Conservation (phyloP, 2,113 vertebrate genomes). For the Anarhynchus alexandrinus region DNA sequence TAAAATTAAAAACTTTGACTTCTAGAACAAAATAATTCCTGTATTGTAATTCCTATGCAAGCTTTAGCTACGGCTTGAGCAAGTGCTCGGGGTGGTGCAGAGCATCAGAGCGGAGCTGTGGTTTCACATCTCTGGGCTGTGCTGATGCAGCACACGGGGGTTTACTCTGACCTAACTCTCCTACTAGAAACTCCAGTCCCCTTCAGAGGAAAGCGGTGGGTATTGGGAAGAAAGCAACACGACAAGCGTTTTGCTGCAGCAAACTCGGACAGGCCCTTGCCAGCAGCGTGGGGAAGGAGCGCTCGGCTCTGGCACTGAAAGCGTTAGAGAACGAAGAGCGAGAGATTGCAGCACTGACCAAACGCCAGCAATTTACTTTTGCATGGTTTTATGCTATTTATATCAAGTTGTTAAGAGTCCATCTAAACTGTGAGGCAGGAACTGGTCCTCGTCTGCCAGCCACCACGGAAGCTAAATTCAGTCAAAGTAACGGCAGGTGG, state of each 20-base stretch:
- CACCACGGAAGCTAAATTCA: fast-evolving
- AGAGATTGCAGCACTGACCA: not conserved
- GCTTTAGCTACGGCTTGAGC: fast-evolving
- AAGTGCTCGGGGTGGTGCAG: fast-evolving
- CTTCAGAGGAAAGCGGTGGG: fast-evolving
- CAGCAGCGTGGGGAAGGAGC: fast-evolving
- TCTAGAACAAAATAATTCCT: not conserved
- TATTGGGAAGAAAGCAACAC: not conserved
- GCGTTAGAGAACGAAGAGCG: not conserved
- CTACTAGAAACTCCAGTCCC: not conserved
- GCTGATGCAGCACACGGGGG: fast-evolving
- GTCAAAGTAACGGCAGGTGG: fast-evolving
- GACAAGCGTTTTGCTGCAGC: fast-evolving
- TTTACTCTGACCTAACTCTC: too few species aligned
- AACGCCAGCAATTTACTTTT: not conserved
- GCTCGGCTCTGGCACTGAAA: fast-evolving
- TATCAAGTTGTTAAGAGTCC: not conserved
- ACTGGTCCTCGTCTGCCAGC: not conserved
- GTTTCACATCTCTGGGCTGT: fast-evolving
- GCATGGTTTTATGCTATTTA: not conserved
- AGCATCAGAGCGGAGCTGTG: fast-evolving
- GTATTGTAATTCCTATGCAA: not conserved
- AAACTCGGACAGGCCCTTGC: not conserved
- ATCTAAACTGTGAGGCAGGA: not conserved
- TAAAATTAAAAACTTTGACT: not conserved